A percentile compares a stretch with the other conserved stretches of the same genome.
phyloP scores from a whole-genome alignment of 2,797 vertebrate species.

The Synaphobranchus kaupii region DNA sequence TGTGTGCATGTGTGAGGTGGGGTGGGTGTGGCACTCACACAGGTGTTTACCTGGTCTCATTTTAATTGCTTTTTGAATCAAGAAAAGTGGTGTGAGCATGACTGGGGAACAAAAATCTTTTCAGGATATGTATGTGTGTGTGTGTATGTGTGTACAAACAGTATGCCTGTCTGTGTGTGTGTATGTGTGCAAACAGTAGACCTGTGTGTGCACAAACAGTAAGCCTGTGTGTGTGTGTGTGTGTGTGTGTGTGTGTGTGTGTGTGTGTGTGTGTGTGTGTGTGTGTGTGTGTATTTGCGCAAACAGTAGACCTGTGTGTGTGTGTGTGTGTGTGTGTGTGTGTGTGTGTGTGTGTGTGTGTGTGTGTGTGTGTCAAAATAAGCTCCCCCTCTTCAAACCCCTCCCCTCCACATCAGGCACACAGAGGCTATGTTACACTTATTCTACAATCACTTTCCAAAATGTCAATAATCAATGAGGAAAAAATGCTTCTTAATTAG shows the following conservation, averaged over 20 bases:
- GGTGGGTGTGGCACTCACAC: not conserved
- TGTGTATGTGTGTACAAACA: constrained; percentile 26
- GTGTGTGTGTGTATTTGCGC: not conserved
- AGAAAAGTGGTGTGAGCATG: constrained; percentile 21
- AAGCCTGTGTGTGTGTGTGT: not conserved
- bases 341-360: not conserved
- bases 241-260: too few relatives aligned
- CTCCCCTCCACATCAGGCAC: constrained; percentile 1
- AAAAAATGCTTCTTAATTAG: not conserved
- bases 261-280: too few relatives aligned
- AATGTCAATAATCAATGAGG: not conserved
- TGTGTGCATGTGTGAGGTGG: too few relatives aligned
- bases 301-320: too few relatives aligned
- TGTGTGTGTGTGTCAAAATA: not conserved
- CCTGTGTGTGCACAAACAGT: not conserved
- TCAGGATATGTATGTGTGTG: not conserved
- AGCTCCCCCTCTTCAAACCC: constrained; percentile 17
- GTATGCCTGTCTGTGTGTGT: too few relatives aligned
- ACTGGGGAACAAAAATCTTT: constrained; percentile 20
- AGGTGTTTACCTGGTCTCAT: constrained; percentile 39
- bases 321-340: constrained; percentile 7
- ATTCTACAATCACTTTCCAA: not conserved
- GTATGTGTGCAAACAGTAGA: too few relatives aligned
- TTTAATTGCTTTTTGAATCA: constrained; percentile 11
- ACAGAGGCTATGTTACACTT: not conserved